A percentile compares a stretch with the other conserved stretches of the same genome.
These are phyloP conservation scores for Drosophila silvestris DNA, from an alignment of 2,888 invertebrate genomes.

Conservation along the genomic window DNA sequence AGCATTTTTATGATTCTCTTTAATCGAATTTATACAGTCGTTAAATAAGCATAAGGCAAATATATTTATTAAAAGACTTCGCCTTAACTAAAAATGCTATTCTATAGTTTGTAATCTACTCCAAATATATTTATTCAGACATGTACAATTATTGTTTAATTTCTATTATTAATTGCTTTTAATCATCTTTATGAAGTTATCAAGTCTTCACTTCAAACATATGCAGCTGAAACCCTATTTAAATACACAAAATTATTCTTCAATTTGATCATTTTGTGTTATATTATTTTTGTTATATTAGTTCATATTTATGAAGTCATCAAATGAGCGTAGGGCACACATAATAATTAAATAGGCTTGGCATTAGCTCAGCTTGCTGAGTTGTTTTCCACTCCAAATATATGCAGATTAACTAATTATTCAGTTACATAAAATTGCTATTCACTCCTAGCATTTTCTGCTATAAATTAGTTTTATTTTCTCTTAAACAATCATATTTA, in stretches of 20 bases:
- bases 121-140: background rate
- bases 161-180: background rate
- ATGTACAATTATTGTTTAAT: background rate
- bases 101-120: background rate
- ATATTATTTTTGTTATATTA: background rate
- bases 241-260: background rate
- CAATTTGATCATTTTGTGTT: background rate
- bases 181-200: background rate
- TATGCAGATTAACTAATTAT: background rate
- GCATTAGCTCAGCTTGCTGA: background rate
- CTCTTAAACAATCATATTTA: slow-evolving; percentile 14
- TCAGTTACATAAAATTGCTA: background rate
- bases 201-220: background rate
- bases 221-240: background rate
- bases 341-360: background rate
- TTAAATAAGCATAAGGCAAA: slow-evolving; percentile 48
- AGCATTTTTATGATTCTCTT: background rate
- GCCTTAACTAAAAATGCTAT: background rate
- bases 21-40: slow-evolving; percentile 32
- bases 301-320: slow-evolving; percentile 42
- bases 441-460: background rate
- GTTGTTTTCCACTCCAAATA: background rate
- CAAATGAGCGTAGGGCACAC: slow-evolving; percentile 43
- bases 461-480: background rate
- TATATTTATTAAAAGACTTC: background rate